Base-by-base conservation (phyloP, 2,797 vertebrate genomes). In the Clarias laeviceps region DNA sequence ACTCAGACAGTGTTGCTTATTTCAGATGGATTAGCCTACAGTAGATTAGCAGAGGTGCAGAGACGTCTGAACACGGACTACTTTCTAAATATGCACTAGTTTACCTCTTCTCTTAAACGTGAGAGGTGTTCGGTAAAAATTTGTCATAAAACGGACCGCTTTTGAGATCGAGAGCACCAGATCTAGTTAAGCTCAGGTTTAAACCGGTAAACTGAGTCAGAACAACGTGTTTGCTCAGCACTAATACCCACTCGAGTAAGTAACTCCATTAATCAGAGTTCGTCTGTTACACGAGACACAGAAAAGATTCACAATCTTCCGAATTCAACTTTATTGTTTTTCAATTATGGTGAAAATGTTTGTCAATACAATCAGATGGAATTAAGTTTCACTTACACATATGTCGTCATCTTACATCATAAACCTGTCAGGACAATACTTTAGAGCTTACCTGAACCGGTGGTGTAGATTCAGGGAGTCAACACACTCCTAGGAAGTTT, bases 391-490 rank as follows among this genome's bases (percentile, higher is more conserved):
- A 1, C n/a, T 54, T 22, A 18, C 22, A 32, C 20, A 61, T 37
- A 27, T 17, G 45, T 80, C 24, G 45, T 80, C 24, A 62, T 54
- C 22, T 34, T 20, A 9, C 0, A 20, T 20, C 27, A 50, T 59
- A 24, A 17, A 24, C 27, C 34, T 14, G 20, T 22, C 66, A 73
- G 0, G n/a, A 66, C 1, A n/a, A 12, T 24, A 70, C 15, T 45
- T 18, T n/a, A 50, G 24, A 54, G 24, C 61, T 82, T 86, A 86
- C 80, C 84, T 86, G 79, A 74, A 37, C 12, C 0, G 18, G 59
- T 0, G 2, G 61, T 40, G 69, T 29, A 56, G 45, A 37, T 56
- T 50, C 84, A 82, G 68, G 5, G 45, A 32, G 32, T 56, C 32
- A 74, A 3, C 15, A 56, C 15, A 56, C 57, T 56, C 45, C 45